Evolutionary conservation across 2,888 invertebrate genomes (phyloP).

Genomic region (Linnaemya tessellans): DNA sequence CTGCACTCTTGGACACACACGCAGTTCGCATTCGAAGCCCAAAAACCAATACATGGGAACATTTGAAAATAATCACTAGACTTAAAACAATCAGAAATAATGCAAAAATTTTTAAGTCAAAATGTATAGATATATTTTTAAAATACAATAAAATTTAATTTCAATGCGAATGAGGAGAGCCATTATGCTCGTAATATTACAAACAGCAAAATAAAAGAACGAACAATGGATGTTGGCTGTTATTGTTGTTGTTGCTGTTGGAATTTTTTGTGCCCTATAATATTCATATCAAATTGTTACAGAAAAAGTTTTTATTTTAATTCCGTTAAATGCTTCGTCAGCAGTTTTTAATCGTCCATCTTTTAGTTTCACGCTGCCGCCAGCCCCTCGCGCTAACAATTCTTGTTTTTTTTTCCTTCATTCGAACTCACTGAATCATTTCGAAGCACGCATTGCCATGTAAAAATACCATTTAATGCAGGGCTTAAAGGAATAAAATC

Average conservation of each 20-base stretch:
- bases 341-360: constrained; percentile 64
- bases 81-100: constrained; percentile 63
- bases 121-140: constrained; percentile 20
- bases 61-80: constrained; percentile 52
- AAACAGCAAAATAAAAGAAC: constrained; percentile 33
- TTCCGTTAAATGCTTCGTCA: constrained; percentile 67
- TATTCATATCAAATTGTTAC: constrained; percentile 50
- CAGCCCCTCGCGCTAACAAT: constrained; percentile 46
- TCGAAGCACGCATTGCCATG: constrained; percentile 12
- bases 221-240: neutral
- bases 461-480: neutral
- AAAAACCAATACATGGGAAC: neutral
- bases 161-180: constrained; percentile 2
- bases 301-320: constrained; percentile 61
- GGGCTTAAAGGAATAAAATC: constrained; percentile 29
- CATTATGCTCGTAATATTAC: constrained; percentile 13
- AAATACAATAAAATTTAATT: constrained; percentile 53
- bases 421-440: constrained; percentile 4
- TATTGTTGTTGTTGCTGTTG: neutral
- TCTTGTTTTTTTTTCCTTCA: constrained; percentile 14
- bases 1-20: neutral
- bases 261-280: constrained; percentile 13
- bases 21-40: neutral
- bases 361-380: constrained; percentile 25
- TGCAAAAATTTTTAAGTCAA: constrained; percentile 21